These are phyloP conservation scores for Circaetus gallicus DNA, from an alignment of 2,113 vertebrate species.

Conservation along the genomic window DNA sequence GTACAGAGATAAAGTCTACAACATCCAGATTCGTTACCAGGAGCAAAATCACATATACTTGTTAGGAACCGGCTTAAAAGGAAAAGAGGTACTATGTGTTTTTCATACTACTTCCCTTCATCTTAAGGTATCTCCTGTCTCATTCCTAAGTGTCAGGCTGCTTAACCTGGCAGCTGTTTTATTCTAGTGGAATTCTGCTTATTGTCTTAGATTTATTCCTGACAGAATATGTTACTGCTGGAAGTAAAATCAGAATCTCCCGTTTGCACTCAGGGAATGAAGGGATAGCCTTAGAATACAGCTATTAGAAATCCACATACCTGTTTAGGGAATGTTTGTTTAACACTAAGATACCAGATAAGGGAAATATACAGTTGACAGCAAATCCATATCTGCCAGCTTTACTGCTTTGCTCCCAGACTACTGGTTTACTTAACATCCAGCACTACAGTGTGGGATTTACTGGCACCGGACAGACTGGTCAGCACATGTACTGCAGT, in stretches of 20 bases:
- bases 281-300: background rate
- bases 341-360: background rate
- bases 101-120: background rate
- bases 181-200: background rate
- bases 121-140: background rate
- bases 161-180: background rate
- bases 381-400: background rate
- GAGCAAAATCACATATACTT: conserved; percentile 76
- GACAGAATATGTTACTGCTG: background rate
- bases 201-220: background rate
- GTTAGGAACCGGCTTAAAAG: conserved; percentile 88
- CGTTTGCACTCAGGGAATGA: background rate
- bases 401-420: background rate
- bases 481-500: background rate
- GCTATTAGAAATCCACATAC: background rate
- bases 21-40: conserved; percentile 89
- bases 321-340: background rate
- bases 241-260: background rate
- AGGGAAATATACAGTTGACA: background rate
- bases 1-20: conserved; percentile 92
- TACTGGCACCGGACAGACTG: background rate
- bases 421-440: background rate
- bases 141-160: background rate
- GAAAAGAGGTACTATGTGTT: conserved; percentile 81
- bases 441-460: background rate